phyloP scores from a whole-genome alignment of 2,888 invertebrate genomes.

The Charanyca ferruginea region DNA sequence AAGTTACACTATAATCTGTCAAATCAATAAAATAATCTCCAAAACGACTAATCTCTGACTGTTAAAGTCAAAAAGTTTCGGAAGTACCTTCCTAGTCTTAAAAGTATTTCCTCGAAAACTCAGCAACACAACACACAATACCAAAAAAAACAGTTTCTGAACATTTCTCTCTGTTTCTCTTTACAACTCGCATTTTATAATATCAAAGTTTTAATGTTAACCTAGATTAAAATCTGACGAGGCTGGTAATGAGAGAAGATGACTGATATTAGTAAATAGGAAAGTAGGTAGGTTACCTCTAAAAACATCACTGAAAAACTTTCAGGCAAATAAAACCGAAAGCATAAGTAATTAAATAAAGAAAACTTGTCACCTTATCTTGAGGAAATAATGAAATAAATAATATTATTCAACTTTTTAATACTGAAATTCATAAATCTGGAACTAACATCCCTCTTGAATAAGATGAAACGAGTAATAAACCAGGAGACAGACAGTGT shows the following conservation, averaged over 20 bases:
- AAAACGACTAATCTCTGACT: background rate
- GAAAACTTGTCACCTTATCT: conserved; percentile 5
- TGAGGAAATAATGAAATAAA: conserved; percentile 36
- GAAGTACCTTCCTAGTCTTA: too few relatives aligned
- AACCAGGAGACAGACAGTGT: conserved; percentile 63
- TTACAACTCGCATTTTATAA: too few relatives aligned
- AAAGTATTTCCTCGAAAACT: too few relatives aligned
- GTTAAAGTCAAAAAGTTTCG: background rate
- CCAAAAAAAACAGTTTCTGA: too few relatives aligned
- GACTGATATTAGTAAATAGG: too few relatives aligned
- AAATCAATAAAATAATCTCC: background rate
- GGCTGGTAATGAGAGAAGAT: too few relatives aligned
- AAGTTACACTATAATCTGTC: background rate
- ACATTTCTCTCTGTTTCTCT: too few relatives aligned
- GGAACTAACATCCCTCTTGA: conserved; percentile 61
- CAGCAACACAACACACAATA: too few relatives aligned
- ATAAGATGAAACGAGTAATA: conserved; percentile 69
- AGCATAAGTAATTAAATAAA: conserved; percentile 5
- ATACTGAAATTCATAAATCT: conserved; percentile 65
- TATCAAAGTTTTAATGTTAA: too few relatives aligned
- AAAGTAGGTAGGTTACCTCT: too few relatives aligned
- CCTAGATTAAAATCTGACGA: too few relatives aligned
- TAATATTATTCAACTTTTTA: conserved; percentile 51
- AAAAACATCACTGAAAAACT: too few relatives aligned
- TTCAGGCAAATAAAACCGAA: background rate